Evolutionary conservation across 2,113 vertebrate genomes (phyloP).

Genomic region (Erinaceus europaeus): DNA sequence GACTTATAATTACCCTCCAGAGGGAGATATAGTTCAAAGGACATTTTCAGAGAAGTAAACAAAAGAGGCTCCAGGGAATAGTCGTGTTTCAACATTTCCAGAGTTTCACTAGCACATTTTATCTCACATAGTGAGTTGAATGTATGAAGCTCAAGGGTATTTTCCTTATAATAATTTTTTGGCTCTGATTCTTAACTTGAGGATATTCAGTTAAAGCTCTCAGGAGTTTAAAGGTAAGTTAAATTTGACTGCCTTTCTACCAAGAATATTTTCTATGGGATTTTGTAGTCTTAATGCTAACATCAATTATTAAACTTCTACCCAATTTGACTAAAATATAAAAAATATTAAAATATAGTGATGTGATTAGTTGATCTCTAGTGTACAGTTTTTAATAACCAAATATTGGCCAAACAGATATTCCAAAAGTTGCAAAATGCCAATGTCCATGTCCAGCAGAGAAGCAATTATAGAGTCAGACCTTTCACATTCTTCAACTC

Average conservation of each 20-base stretch:
- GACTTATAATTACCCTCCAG: constrained; percentile 1
- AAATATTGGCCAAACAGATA: background rate
- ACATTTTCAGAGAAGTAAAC: constrained; percentile 48
- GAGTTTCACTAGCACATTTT: background rate
- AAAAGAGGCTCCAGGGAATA: background rate
- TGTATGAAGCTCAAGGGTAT: background rate
- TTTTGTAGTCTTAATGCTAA: background rate
- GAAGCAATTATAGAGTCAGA: too few species aligned
- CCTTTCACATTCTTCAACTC: too few species aligned
- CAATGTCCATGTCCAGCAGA: too few species aligned
- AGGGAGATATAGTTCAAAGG: constrained; percentile 13
- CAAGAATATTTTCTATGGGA: background rate
- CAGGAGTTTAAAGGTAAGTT: constrained; percentile 47
- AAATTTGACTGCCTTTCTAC: background rate
- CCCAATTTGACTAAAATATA: background rate
- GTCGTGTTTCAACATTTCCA: background rate
- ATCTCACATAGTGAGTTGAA: background rate
- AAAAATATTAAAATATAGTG: background rate
- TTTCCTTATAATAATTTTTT: constrained; percentile 7
- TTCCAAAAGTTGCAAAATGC: background rate
- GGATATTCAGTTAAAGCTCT: constrained; percentile 3
- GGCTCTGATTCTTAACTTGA: constrained; percentile 23
- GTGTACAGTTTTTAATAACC: background rate
- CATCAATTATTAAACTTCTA: background rate
- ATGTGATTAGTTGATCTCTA: background rate